These are phyloP conservation scores for Desmophyllum pertusum DNA, from an alignment of 92 coral and sea anemone species.

Conservation along the genomic window DNA sequence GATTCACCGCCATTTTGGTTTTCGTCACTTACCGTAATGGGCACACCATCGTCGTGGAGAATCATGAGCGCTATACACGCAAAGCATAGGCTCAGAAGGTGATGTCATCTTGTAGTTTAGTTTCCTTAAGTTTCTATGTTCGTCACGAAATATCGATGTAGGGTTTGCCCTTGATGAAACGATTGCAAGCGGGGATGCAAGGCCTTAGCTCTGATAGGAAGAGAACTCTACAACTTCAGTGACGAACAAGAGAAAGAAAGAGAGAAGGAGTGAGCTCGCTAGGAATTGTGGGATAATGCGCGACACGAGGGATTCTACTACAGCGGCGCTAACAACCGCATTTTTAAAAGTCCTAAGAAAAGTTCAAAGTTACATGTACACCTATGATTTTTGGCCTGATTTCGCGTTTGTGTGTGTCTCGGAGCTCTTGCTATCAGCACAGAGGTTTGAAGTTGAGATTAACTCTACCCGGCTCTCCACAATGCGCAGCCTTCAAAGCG, in stretches of 20 bases:
- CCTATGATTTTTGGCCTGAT: background rate
- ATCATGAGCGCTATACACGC: conserved; percentile 99
- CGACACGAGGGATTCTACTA: background rate
- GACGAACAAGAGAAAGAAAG: conserved; percentile 46
- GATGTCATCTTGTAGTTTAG: conserved; percentile 72
- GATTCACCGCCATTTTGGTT: conserved; percentile 19
- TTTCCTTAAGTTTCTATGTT: conserved; percentile 45
- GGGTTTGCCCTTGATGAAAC: conserved; percentile 94
- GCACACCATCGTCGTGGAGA: conserved; percentile 95
- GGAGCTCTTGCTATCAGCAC: background rate
- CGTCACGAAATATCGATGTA: conserved; percentile 76
- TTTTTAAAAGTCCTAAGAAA: no score
- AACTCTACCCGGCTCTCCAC: no score
- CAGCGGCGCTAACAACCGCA: no score
- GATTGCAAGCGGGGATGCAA: conserved; percentile 93
- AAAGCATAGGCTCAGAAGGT: conserved; percentile 95
- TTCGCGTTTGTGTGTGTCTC: background rate
- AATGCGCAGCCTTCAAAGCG: conserved; percentile 3
- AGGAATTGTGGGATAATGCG: conserved; percentile 61
- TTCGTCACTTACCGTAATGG: conserved; percentile 82
- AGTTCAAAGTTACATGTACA: no score
- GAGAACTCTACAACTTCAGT: conserved; percentile 97
- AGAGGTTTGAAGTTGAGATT: background rate
- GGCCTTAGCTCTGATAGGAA: conserved; percentile 97
- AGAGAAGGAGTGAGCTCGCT: conserved; percentile 30